These are phyloP conservation scores for Pachyramphus minor DNA, from an alignment of 2,113 vertebrate genomes.

Conservation along the genomic window DNA sequence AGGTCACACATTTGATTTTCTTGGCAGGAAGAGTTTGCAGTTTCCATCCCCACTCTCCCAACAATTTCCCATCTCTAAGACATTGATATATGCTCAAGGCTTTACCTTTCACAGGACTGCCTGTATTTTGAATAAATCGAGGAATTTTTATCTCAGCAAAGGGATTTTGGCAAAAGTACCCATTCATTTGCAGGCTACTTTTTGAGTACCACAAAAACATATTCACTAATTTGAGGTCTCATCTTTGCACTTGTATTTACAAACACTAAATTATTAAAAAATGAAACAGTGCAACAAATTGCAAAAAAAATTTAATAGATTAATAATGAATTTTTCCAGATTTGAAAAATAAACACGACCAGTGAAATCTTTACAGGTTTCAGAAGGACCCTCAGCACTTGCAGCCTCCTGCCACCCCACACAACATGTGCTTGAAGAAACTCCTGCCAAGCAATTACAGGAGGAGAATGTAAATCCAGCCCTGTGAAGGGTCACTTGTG, in stretches of 20 bases:
- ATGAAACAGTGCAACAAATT: fast-evolving
- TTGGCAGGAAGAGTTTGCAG: neutral
- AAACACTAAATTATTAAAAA: neutral
- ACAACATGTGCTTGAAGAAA: fast-evolving
- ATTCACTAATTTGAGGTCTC: neutral
- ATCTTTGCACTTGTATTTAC: neutral
- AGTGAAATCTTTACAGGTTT: neutral
- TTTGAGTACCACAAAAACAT: fast-evolving
- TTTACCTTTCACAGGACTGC: neutral
- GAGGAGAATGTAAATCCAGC: fast-evolving
- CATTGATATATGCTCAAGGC: neutral
- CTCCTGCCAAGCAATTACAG: neutral
- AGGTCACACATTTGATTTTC: neutral
- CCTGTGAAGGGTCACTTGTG: fast-evolving
- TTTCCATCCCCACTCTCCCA: neutral
- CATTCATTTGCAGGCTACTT: neutral
- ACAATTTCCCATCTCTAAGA: neutral
- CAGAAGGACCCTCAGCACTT: neutral
- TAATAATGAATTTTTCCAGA: neutral
- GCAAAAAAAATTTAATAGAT: neutral
- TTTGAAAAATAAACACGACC: neutral
- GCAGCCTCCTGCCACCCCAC: neutral
- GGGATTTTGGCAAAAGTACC: neutral
- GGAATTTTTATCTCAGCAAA: neutral
- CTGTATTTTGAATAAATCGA: neutral